Conservation (phyloP, 2,888 invertebrate genomes). For the Pantelozetes paolii region DNA sequence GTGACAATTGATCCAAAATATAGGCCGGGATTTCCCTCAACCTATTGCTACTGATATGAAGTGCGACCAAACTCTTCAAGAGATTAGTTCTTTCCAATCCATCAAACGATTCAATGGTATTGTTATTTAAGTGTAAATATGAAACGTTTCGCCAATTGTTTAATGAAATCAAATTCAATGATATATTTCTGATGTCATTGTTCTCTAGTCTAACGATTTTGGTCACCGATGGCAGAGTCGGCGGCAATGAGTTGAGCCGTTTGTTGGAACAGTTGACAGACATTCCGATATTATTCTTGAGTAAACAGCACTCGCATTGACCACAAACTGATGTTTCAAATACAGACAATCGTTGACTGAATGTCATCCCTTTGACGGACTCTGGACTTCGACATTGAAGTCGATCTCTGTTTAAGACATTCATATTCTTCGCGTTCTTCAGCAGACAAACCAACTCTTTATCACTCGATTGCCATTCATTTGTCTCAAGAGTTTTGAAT, state of each 20-base stretch:
- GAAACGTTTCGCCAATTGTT: constrained; percentile 41
- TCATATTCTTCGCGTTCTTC: background rate
- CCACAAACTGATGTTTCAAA: constrained; percentile 43
- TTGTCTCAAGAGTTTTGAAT: constrained; percentile 26
- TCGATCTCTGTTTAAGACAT: constrained; percentile 13
- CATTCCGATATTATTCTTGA: constrained; percentile 43
- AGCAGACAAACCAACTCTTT: constrained; percentile 44
- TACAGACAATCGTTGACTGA: constrained; percentile 45
- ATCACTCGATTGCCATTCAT: constrained; percentile 47
- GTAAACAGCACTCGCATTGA: constrained; percentile 44
- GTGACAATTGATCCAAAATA: constrained; percentile 45
- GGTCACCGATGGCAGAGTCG: constrained; percentile 45
- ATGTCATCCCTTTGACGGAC: constrained; percentile 42
- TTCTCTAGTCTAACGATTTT: constrained; percentile 44
- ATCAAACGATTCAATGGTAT: constrained; percentile 45
- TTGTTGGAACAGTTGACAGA: constrained; percentile 46
- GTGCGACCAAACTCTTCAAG: constrained; percentile 44
- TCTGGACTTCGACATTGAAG: constrained; percentile 41
- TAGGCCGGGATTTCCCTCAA: constrained; percentile 47
- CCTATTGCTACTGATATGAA: constrained; percentile 46
- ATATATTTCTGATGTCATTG: constrained; percentile 44
- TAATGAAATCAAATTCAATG: constrained; percentile 29
- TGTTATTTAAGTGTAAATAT: constrained; percentile 46
- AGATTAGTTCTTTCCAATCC: constrained; percentile 43
- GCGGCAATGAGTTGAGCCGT: constrained; percentile 44